A percentile compares a stretch with the other conserved stretches of the same genome.
Conservation (phyloP, 2,888 invertebrate genomes). For the Agonopterix subpropinquella region DNA sequence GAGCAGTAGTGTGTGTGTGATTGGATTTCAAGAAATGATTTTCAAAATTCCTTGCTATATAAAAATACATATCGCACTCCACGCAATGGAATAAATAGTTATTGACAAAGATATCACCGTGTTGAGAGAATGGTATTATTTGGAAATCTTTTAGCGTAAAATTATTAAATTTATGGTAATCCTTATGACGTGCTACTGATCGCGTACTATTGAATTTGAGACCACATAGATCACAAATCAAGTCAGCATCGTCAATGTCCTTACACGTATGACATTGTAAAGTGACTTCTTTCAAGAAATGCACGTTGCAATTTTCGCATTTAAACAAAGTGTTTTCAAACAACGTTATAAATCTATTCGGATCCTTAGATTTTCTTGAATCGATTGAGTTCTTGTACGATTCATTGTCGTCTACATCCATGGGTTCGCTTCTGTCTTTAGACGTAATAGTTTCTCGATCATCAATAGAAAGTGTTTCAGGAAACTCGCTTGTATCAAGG, state of each 20-base stretch:
- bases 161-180: conserved; percentile 9
- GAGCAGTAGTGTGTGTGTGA: neutral
- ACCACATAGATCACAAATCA: conserved; percentile 11
- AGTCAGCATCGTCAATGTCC: too few relatives aligned
- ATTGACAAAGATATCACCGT: too few relatives aligned
- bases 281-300: neutral
- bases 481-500: neutral
- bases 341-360: neutral
- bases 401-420: neutral
- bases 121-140: neutral
- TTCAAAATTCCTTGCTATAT: neutral
- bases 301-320: neutral
- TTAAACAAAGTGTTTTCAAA: neutral
- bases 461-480: neutral
- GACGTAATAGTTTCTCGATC: neutral
- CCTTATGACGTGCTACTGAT: conserved; percentile 6
- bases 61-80: neutral
- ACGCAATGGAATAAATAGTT: neutral
- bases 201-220: conserved; percentile 4
- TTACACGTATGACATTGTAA: neutral
- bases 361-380: neutral
- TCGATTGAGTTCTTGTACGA: too few relatives aligned
- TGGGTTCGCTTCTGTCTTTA: too few relatives aligned
- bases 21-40: neutral
- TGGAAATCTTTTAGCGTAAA: neutral